phyloP scores from a whole-genome alignment of 30 jellyfish, hydroid and myxozoan genomes.

The Clytia hemisphaerica region DNA sequence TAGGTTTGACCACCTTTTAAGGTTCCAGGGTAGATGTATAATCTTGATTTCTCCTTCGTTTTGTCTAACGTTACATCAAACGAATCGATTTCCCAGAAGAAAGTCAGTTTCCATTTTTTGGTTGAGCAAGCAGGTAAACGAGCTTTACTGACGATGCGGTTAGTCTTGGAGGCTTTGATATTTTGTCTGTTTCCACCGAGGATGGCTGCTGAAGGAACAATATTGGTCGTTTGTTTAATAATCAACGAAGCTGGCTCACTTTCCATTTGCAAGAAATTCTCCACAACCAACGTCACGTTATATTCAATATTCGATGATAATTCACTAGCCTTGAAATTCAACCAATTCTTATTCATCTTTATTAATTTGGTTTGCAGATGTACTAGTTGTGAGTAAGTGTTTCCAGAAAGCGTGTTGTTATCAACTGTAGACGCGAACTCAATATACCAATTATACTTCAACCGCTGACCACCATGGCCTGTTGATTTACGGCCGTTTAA shows the following conservation, averaged over 20 bases:
- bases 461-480: slow-evolving; percentile 41
- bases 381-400: too few relatives aligned
- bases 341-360: slow-evolving; percentile 1
- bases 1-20: slow-evolving; percentile 43
- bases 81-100: slow-evolving; percentile 60
- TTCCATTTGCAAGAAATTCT: slow-evolving; percentile 39
- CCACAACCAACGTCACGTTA: slow-evolving; percentile 35
- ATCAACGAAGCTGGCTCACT: slow-evolving; percentile 12
- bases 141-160: slow-evolving; percentile 32
- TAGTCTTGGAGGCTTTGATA: slow-evolving; percentile 32
- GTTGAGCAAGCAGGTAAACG: slow-evolving; percentile 46
- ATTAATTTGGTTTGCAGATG: too few relatives aligned
- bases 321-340: not conserved
- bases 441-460: slow-evolving; percentile 46
- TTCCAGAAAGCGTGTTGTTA: not conserved
- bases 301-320: slow-evolving; percentile 32
- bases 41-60: slow-evolving; percentile 35
- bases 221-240: slow-evolving; percentile 21
- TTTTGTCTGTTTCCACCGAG: slow-evolving; percentile 63
- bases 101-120: slow-evolving; percentile 19
- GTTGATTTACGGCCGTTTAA: slow-evolving; percentile 37
- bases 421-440: slow-evolving; percentile 37
- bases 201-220: slow-evolving; percentile 44
- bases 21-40: slow-evolving; percentile 55
- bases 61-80: slow-evolving; percentile 26